These are phyloP conservation scores for Nycticebus coucang DNA, from an alignment of 2,113 vertebrate genomes.

Conservation along the genomic window DNA sequence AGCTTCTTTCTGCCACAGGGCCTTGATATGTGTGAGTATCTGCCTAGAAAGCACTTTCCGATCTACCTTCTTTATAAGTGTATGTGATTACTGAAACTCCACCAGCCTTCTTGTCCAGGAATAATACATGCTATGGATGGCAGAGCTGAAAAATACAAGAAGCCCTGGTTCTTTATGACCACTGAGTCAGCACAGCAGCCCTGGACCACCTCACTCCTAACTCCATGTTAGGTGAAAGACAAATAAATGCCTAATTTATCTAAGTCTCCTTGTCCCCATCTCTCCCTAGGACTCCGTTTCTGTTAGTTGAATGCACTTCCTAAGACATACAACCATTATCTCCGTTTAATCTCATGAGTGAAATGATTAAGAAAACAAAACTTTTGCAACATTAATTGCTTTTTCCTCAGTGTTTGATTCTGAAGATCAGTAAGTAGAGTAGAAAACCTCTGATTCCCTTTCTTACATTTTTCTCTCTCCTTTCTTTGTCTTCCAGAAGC, in stretches of 20 bases:
- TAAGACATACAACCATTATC: not conserved
- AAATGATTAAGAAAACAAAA: not conserved
- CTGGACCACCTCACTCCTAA: not conserved
- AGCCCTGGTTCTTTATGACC: not conserved
- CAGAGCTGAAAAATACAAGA: not conserved
- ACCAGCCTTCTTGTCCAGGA: not conserved
- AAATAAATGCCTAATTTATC: not conserved
- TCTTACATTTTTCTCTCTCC: not conserved
- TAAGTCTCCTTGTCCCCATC: not conserved
- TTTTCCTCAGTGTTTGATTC: slow-evolving; percentile 12
- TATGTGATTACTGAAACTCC: not conserved
- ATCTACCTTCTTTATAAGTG: not conserved
- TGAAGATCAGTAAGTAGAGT: not conserved
- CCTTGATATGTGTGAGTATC: not conserved
- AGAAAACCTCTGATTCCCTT: not conserved
- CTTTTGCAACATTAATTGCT: not conserved
- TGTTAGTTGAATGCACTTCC: not conserved
- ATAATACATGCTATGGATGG: not conserved
- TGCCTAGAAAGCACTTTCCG: not conserved
- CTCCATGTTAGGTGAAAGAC: not conserved
- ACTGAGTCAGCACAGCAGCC: not conserved
- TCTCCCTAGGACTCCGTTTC: not conserved
- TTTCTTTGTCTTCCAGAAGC: not conserved
- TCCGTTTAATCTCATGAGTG: not conserved
- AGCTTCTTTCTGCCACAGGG: not conserved